Evolutionary conservation across 1,140 invertebrate species (phyloP), one percentile per base, ranked within the genome.

Genomic region (Vanessa atalanta): DNA sequence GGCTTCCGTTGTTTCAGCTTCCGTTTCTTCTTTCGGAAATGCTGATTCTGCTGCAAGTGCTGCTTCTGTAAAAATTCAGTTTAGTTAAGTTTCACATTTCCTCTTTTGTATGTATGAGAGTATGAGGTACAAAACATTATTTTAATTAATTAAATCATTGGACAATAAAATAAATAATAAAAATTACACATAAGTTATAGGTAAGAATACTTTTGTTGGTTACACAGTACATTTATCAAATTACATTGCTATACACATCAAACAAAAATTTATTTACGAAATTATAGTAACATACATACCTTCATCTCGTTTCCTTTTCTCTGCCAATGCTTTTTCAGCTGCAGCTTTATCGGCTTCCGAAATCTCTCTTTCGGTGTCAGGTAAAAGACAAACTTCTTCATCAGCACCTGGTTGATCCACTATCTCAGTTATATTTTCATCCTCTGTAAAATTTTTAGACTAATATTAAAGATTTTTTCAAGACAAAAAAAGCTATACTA

Each of bases 261-360:
- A 31, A 31, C 3, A 31, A 20, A 20, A 4, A 4, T 31, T 31
- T 31, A 31, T 31, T 31, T 31, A 31, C 26, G 6, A 31, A 63
- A 50, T 2, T 16, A 67, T 26, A 43, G 55, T 75, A 70, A 75
- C 8, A 43, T 31, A 78, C 63, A 64, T 65, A 88, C 86, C 86
- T 78, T 85, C 84, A 79, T 86, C 87, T 51, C 82, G 81, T 80
- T 85, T 90, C 37, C 89, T 79, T 77, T 93, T 94, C 75, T 94
- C 94, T 68, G 94, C 92, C n/a, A 94, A 84, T 15, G 91, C 93
- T 75, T 93, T 87, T 67, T 91, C 92, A 12, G 94, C 94, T 53
- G 93, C 91, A 66, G 94, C 94, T 76, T 95, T 95, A 80, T 95
- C 94, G 3, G 94, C 94, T 74, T 95, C 94, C 2, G 94, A 94